These are phyloP conservation scores for Caenorhabditis imperialis DNA, from an alignment of 2,888 invertebrate genomes.

Conservation along the genomic window DNA sequence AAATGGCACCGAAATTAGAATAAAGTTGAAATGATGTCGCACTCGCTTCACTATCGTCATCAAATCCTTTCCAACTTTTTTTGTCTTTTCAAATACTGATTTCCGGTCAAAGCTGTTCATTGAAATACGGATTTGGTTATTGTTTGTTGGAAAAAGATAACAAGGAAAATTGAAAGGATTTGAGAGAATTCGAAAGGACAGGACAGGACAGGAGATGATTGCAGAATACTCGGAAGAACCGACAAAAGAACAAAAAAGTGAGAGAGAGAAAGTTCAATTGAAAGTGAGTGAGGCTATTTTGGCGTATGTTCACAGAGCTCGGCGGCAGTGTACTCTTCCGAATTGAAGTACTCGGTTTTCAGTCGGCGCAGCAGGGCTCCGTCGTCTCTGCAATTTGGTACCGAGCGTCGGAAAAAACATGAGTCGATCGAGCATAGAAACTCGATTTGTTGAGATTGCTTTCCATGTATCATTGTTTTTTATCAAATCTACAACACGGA, in stretches of 20 bases:
- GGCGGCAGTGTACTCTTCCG: slow-evolving; percentile 60
- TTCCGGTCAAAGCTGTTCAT: slow-evolving; percentile 28
- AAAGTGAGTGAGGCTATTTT: slow-evolving; percentile 27
- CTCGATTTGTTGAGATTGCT: slow-evolving; percentile 2
- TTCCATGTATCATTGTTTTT: slow-evolving; percentile 11
- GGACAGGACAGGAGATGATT: neutral
- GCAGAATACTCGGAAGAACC: neutral
- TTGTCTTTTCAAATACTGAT: slow-evolving; percentile 21
- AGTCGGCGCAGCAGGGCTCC: slow-evolving; percentile 52
- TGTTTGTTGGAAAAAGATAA: neutral
- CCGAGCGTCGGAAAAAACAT: slow-evolving; percentile 8
- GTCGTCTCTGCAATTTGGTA: slow-evolving; percentile 42
- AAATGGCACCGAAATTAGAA: slow-evolving; percentile 1
- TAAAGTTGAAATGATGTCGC: slow-evolving; percentile 9
- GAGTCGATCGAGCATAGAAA: slow-evolving; percentile 14
- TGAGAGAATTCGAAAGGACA: neutral
- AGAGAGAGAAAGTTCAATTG: slow-evolving; percentile 15
- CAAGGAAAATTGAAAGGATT: slow-evolving; percentile 19
- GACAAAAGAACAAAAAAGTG: neutral
- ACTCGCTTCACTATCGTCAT: slow-evolving; percentile 40
- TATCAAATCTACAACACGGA: neutral
- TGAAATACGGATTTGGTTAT: too few relatives aligned
- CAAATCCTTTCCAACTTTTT: slow-evolving; percentile 20
- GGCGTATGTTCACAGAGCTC: slow-evolving; percentile 50
- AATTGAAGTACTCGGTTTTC: slow-evolving; percentile 64